A percentile compares a stretch with the other conserved stretches of the same genome.
Conservation (phyloP, 2,888 invertebrate genomes). For the Cybosia mesomella region DNA sequence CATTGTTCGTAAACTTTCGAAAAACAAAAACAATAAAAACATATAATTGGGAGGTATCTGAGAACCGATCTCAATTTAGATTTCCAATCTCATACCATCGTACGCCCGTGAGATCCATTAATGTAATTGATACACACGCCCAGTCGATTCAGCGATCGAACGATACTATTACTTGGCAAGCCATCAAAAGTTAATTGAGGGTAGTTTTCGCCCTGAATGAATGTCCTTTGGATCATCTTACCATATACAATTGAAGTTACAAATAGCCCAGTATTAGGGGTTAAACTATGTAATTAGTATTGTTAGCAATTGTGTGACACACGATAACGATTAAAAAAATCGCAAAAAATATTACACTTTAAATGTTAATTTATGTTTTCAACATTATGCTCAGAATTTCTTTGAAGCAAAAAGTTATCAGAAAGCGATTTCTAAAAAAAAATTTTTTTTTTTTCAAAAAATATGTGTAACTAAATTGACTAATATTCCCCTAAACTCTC, state of each 20-base stretch:
- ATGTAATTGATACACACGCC: conserved; percentile 76
- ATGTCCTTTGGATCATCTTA: conserved; percentile 3
- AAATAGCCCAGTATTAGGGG: background rate
- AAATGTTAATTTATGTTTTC: too few species aligned
- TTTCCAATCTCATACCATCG: conserved; percentile 39
- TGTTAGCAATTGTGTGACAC: too few species aligned
- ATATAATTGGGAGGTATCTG: conserved; percentile 45
- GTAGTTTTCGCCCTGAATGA: conserved; percentile 42
- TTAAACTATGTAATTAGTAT: background rate
- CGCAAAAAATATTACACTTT: too few species aligned
- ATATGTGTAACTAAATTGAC: too few species aligned
- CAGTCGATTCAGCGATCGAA: conserved; percentile 60
- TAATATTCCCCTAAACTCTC: too few species aligned
- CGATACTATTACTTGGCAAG: conserved; percentile 54
- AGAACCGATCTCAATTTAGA: conserved; percentile 42
- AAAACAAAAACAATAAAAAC: conserved; percentile 31
- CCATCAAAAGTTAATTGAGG: conserved; percentile 53
- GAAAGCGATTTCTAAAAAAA: too few species aligned
- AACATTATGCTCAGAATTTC: too few species aligned
- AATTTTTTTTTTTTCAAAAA: too few species aligned
- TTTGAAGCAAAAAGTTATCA: too few species aligned
- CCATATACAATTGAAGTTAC: conserved; percentile 37
- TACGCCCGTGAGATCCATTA: conserved; percentile 67
- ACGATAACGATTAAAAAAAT: too few species aligned
- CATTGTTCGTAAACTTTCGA: background rate